These are phyloP conservation scores for Rhagoletis pomonella DNA, from an alignment of 1,140 invertebrate genomes.

Conservation along the genomic window DNA sequence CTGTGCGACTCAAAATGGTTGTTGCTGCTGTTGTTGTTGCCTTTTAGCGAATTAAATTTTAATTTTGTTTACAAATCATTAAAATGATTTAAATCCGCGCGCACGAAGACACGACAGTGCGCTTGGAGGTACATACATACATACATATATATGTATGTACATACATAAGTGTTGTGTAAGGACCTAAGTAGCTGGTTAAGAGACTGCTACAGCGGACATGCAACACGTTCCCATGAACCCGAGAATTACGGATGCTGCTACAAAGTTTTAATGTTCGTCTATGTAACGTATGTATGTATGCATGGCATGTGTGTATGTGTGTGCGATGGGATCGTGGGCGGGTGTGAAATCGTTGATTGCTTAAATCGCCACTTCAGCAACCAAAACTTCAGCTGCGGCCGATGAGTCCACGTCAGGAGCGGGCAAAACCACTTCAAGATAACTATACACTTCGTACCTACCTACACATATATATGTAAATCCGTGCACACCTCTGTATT, in stretches of 20 bases:
- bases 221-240: constrained; percentile 28
- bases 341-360: constrained; percentile 49
- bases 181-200: constrained; percentile 43
- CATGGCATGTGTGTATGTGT: constrained; percentile 3
- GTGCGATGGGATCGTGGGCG: neutral
- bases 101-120: constrained; percentile 45
- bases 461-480: neutral
- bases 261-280: neutral
- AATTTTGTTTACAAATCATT: constrained; percentile 53
- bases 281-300: neutral
- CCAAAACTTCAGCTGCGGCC: constrained; percentile 3
- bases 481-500: neutral
- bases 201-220: neutral
- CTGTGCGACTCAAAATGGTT: neutral
- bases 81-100: constrained; percentile 50
- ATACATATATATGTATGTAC: neutral
- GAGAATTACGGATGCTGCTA: neutral
- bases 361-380: constrained; percentile 47
- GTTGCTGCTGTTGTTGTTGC: constrained; percentile 18
- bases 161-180: no score
- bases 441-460: neutral
- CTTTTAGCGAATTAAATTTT: constrained; percentile 53
- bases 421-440: neutral
- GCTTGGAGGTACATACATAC: neutral
- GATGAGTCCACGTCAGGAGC: constrained; percentile 21